These are phyloP conservation scores for Vanessa tameamea DNA, from an alignment of 1,140 invertebrate genomes.

Conservation along the genomic window DNA sequence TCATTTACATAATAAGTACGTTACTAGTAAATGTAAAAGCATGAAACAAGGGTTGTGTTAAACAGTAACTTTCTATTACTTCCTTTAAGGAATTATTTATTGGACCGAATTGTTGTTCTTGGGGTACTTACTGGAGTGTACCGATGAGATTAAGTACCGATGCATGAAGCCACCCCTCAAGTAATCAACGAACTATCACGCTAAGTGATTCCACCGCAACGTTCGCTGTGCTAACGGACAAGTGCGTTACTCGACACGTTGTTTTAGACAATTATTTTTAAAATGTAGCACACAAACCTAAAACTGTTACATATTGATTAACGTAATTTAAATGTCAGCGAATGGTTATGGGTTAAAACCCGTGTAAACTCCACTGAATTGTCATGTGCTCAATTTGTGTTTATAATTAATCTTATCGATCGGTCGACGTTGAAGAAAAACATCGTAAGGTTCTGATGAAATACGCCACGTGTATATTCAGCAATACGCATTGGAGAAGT, in stretches of 20 bases:
- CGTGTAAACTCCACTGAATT: too few relatives aligned
- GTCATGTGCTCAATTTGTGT: too few relatives aligned
- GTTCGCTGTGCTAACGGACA: conserved; percentile 27
- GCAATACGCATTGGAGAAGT: too few relatives aligned
- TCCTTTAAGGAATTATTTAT: background rate
- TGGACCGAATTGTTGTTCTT: conserved; percentile 9
- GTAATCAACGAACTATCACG: conserved; percentile 29
- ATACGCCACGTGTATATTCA: too few relatives aligned
- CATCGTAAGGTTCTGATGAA: too few relatives aligned
- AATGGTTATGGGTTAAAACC: too few relatives aligned
- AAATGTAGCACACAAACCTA: too few relatives aligned
- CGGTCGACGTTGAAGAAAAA: too few relatives aligned
- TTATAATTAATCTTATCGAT: too few relatives aligned
- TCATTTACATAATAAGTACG: conserved; percentile 2
- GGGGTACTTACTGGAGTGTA: conserved; percentile 36
- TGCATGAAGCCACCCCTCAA: conserved; percentile 34
- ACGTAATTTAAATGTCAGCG: too few relatives aligned
- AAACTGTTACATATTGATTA: too few relatives aligned
- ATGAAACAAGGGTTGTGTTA: background rate
- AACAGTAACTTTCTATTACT: background rate
- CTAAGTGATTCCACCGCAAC: conserved; percentile 36
- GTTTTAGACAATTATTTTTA: background rate
- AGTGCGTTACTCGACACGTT: conserved; percentile 16
- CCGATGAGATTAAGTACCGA: conserved; percentile 30
- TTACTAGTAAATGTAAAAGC: conserved; percentile 1